phyloP scores from a whole-genome alignment of 2,888 invertebrate genomes.

The Philhelius pedissequus region DNA sequence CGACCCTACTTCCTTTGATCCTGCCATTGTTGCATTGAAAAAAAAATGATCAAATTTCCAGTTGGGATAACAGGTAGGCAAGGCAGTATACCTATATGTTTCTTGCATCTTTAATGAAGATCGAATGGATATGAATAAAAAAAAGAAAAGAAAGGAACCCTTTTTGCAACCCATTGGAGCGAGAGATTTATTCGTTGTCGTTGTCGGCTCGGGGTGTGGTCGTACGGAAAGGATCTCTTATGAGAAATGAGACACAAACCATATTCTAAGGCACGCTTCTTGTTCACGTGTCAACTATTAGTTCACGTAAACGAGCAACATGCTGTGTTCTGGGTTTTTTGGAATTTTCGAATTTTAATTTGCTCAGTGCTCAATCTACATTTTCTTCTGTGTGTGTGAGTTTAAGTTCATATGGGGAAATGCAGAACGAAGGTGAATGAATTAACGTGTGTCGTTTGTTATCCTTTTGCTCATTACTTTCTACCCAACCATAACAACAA shows the following conservation, averaged over 20 bases:
- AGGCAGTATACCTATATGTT: no score
- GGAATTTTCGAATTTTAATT: background rate
- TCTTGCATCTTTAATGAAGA: slow-evolving; percentile 36
- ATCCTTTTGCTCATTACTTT: slow-evolving; percentile 39
- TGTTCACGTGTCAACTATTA: slow-evolving; percentile 64
- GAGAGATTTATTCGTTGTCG: slow-evolving; percentile 53
- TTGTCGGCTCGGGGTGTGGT: background rate
- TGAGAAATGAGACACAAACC: background rate
- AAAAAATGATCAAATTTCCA: slow-evolving; percentile 50
- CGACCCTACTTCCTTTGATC: slow-evolving; percentile 32
- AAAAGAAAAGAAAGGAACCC: no score
- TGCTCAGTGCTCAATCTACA: background rate
- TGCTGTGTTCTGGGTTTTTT: slow-evolving; percentile 25
- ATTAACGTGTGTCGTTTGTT: slow-evolving; percentile 4
- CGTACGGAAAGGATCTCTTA: background rate
- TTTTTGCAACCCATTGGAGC: slow-evolving; percentile 61
- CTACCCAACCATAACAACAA: background rate
- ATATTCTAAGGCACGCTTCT: slow-evolving; percentile 54
- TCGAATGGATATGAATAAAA: slow-evolving; percentile 22
- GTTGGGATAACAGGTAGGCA: slow-evolving; percentile 53
- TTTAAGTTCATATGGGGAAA: background rate
- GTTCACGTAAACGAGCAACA: slow-evolving; percentile 60
- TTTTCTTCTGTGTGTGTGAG: background rate
- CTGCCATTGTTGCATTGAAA: slow-evolving; percentile 11
- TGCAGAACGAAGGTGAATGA: slow-evolving; percentile 10